Base-by-base conservation (phyloP, 2,888 invertebrate genomes). In the Oeneis ivallda region DNA sequence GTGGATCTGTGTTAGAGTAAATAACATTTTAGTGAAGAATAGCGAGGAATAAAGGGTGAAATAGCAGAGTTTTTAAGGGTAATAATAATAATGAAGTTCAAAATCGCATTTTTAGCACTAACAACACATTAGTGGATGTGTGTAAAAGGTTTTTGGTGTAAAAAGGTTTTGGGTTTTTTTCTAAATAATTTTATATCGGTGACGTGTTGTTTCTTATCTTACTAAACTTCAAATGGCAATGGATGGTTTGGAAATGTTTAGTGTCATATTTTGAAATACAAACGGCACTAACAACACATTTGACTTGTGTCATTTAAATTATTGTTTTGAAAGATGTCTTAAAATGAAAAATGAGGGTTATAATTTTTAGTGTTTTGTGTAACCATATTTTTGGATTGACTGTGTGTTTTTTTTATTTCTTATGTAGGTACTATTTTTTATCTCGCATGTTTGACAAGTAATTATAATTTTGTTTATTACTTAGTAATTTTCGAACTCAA, bases 161-260 rank as follows among this genome's bases (percentile, higher is more conserved):
- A 43, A 10, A 43, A 4, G 13, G 41, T 9, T 43, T 37, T 9
- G 9, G 37, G 1, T 37, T 2, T 37, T 37, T 1, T 7, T 37
- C 37, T 37, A 37, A 37, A 37, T 37, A 37, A 37, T 7, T 4
- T 26, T 1, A 37, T 37, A 9, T 37, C 37, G 41, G 4, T 41
- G 41, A 13, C 13, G 13, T 13, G 41, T 43, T 74, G 81, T 84
- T 86, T 85, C 81, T 74, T 69, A 80, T n/a, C n/a, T n/a, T 84
- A 85, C 84, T 68, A 67, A 64, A 19, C 9, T 49, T 49, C 19
- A 19, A 49, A 49, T 49, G 13, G 45, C 17, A 7, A 47, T 15
- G 45, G 13, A 41, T 5, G 41, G 13, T 41, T 41, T 41, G 1
- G 1, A 15, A 7, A 1, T 15, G 11, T 19, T 7, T 49, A 17